Evolutionary conservation across 2,888 invertebrate genomes (phyloP).

Genomic region (Hyposoter dolosus): DNA sequence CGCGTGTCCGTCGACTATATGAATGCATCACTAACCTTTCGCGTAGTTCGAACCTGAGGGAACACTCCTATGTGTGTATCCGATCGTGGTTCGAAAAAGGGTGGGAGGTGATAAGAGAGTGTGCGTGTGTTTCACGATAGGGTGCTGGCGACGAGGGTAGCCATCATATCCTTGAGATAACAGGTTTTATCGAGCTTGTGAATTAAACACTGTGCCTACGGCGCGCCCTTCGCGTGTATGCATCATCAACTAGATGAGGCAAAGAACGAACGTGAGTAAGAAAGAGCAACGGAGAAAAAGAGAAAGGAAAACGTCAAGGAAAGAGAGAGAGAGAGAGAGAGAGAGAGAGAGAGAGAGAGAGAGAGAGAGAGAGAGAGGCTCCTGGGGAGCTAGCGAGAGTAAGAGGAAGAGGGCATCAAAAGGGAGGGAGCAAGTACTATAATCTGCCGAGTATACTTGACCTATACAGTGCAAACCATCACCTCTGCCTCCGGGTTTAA

Average conservation of each 20-base stretch:
- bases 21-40: conserved; percentile 67
- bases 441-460: conserved; percentile 47
- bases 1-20: conserved; percentile 68
- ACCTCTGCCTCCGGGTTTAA: conserved; percentile 31
- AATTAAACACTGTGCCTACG: conserved; percentile 69
- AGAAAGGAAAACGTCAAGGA: conserved; percentile 6
- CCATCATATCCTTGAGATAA: conserved; percentile 71
- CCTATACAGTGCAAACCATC: conserved; percentile 16
- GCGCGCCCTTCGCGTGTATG: conserved; percentile 62
- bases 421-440: conserved; percentile 11
- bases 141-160: conserved; percentile 65
- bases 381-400: too few species aligned
- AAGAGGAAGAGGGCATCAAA: not conserved
- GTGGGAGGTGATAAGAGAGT: conserved; percentile 24
- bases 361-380: not conserved
- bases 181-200: conserved; percentile 68
- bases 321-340: not conserved
- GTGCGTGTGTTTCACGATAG: conserved; percentile 51
- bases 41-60: conserved; percentile 23
- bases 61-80: conserved; percentile 43
- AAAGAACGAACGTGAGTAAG: conserved; percentile 1
- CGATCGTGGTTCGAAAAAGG: conserved; percentile 21
- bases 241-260: conserved; percentile 40
- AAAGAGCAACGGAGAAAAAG: not conserved
- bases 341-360: conserved; percentile 9